A percentile compares a stretch with the other conserved stretches of the same genome.
Evolutionary conservation across 2,888 invertebrate genomes (phyloP).

Genomic region (Bimastos eiseni): DNA sequence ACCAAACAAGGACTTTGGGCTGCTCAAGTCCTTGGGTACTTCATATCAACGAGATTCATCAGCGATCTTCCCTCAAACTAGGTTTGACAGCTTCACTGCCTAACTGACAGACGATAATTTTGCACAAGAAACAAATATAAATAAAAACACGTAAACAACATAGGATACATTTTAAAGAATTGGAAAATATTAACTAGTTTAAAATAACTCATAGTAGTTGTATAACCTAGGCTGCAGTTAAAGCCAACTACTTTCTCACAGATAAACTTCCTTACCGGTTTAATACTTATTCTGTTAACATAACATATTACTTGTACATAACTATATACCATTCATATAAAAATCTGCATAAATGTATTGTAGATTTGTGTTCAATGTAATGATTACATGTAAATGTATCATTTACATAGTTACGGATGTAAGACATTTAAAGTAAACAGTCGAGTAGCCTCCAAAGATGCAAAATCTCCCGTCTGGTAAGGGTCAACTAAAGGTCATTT

Average conservation of each 20-base stretch:
- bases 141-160: not conserved
- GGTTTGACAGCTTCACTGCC: not conserved
- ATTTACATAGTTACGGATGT: not conserved
- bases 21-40: not conserved
- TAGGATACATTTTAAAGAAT: not conserved
- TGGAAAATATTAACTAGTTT: not conserved
- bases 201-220: not conserved
- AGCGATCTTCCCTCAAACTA: not conserved
- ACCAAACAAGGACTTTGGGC: not conserved
- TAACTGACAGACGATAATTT: not conserved
- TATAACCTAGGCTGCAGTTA: not conserved
- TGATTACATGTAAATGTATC: not conserved
- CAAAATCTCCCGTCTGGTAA: not conserved
- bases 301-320: not conserved
- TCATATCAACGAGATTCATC: not conserved
- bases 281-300: not conserved
- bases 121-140: not conserved
- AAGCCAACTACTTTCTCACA: not conserved
- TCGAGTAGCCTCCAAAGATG: not conserved
- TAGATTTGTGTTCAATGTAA: not conserved
- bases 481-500: constrained; percentile 13
- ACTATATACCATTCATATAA: not conserved
- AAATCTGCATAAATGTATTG: not conserved
- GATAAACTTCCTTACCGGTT: not conserved
- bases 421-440: not conserved